These are phyloP conservation scores for Aphaenogaster floridana DNA, from an alignment of 1,140 invertebrate species.

Conservation along the genomic window DNA sequence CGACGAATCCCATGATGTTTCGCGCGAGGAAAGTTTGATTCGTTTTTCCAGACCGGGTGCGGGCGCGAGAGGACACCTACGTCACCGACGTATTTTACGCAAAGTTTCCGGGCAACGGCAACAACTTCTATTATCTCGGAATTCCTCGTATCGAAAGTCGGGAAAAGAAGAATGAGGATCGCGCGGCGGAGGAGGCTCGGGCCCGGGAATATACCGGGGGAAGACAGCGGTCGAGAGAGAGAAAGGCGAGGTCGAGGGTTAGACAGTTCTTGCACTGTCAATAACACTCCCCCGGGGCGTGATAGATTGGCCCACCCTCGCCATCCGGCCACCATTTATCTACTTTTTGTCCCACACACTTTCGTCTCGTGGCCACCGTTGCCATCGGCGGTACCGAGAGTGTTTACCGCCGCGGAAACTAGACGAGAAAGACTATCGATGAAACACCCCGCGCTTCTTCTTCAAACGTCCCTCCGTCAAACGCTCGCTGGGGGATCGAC, in stretches of 20 bases:
- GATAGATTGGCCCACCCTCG: constrained; percentile 84
- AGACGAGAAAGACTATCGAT: constrained; percentile 53
- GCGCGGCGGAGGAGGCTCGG: constrained; percentile 11
- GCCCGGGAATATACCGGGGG: constrained; percentile 19
- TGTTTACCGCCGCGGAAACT: constrained; percentile 79
- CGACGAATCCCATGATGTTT: constrained; percentile 35
- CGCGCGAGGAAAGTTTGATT: constrained; percentile 59
- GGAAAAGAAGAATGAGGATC: constrained; percentile 43
- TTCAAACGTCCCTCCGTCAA: constrained; percentile 43
- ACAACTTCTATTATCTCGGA: constrained; percentile 48
- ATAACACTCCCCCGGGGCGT: constrained; percentile 83
- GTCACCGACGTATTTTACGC: constrained; percentile 33
- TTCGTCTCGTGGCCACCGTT: constrained; percentile 81
- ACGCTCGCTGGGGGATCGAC: constrained; percentile 31
- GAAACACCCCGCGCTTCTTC: constrained; percentile 27
- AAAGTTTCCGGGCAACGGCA: constrained; percentile 28
- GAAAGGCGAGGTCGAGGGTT: constrained; percentile 74
- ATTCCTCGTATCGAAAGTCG: constrained; percentile 57
- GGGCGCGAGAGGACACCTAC: constrained; percentile 19
- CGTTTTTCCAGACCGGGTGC: constrained; percentile 33
- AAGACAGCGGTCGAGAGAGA: constrained; percentile 50
- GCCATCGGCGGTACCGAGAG: constrained; percentile 75
- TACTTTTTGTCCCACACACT: constrained; percentile 84
- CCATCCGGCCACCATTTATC: constrained; percentile 85
- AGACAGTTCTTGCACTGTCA: constrained; percentile 85